Evolutionary conservation across 2,888 invertebrate species (phyloP), one percentile per base, ranked within the genome.

Genomic region (Coleophora flavipennella): DNA sequence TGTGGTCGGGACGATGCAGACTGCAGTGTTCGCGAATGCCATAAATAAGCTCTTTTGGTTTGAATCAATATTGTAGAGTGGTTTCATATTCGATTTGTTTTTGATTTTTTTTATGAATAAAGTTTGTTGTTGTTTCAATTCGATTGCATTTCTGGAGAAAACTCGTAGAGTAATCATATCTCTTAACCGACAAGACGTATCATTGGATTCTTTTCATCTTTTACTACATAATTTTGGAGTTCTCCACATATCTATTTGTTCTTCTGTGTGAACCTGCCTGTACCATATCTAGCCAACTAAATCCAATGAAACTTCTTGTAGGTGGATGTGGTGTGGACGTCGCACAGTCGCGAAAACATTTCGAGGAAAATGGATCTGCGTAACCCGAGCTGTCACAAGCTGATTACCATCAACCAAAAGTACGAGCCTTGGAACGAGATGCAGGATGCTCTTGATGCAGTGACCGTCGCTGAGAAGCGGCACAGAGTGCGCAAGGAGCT

Each of bases 341-440:
- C 64, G 1, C 65, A 53, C 46, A 71, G 39, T 46, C 70, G 75
- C 8, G 45, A 45, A 0, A 56, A 48, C 46, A 66, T 79, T 31
- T 76, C 79, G 0, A 73, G 72, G 14, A 79, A 71, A 1, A 81
- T 81, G 80, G 64, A 84, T 53, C 59, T 84, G 31, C 60, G 74
- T 6, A 48, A 71, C 46, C 84, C 83, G 0, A 41, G 65, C 0
- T 33, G 57, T 1, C 71, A 77, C 57, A 84, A 84, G 61, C 0
- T 75, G 1, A 0, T 71, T 0, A 57, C 55, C 38, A 70, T 79
- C 46, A 69, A 75, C 53, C 78, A 81, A 56, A 59, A 62, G 1
- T 78, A 78, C 52, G 67, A 68, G 43, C 78, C 81, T 6, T 84
- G 83, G 83, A 65, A 64, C 0, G 70, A 73, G 53, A 63, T 73